These are phyloP conservation scores for Lethocerus indicus DNA, from an alignment of 1,140 invertebrate genomes.

Conservation along the genomic window DNA sequence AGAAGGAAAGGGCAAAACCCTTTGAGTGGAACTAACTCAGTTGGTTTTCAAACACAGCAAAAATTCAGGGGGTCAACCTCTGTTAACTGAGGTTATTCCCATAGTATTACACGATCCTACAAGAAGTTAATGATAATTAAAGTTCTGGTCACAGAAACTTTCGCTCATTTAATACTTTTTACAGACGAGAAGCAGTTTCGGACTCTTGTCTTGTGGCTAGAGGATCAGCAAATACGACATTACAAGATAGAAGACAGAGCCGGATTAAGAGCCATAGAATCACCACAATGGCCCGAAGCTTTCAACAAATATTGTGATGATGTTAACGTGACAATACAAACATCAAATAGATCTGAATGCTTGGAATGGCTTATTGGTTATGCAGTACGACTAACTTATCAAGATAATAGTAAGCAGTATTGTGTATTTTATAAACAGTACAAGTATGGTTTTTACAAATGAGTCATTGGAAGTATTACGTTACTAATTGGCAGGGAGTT, in stretches of 20 bases:
- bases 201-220: conserved; percentile 73
- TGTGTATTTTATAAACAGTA: not conserved
- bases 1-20: too few relatives aligned
- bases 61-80: too few relatives aligned
- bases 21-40: too few relatives aligned
- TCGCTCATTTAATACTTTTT: conserved; percentile 18
- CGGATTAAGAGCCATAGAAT: conserved; percentile 42
- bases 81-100: too few relatives aligned
- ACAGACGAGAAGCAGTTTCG: conserved; percentile 63
- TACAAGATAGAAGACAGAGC: conserved; percentile 71
- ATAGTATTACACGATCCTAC: too few relatives aligned
- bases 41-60: too few relatives aligned
- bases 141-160: too few relatives aligned
- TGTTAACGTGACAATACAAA: conserved; percentile 40
- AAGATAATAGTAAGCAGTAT: conserved; percentile 50
- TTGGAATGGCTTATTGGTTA: conserved; percentile 75
- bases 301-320: conserved; percentile 63
- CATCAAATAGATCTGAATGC: conserved; percentile 34
- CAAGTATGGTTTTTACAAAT: not conserved
- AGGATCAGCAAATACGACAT: conserved; percentile 84
- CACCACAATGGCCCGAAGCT: conserved; percentile 46
- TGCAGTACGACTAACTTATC: conserved; percentile 66
- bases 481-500: too few relatives aligned
- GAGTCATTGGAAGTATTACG: too few relatives aligned
- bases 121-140: too few relatives aligned